phyloP scores from a whole-genome alignment of 53 echinoderm and acorn worm species.

The Echinometra lucunter region DNA sequence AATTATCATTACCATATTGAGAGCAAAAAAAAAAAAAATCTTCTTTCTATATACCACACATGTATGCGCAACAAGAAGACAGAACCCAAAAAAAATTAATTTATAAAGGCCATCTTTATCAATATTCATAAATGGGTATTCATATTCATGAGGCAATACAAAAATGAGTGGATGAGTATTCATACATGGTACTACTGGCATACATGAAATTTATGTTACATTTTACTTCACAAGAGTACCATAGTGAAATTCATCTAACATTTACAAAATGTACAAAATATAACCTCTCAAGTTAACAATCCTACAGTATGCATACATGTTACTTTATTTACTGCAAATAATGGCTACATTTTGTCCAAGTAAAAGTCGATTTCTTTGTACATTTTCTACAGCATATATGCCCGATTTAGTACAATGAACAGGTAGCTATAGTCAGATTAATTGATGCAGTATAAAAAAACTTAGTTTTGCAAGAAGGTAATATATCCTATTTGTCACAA shows the following conservation, averaged over 20 bases:
- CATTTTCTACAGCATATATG: background rate
- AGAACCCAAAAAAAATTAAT: no score
- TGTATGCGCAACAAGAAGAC: no score
- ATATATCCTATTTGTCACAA: background rate
- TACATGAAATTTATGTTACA: background rate
- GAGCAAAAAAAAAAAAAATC: no score
- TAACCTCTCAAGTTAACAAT: background rate
- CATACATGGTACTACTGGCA: background rate
- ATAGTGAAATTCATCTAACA: background rate
- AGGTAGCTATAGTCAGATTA: background rate
- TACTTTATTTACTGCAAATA: background rate
- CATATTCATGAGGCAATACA: background rate
- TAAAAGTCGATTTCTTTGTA: background rate
- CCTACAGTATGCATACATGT: background rate
- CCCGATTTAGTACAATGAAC: background rate
- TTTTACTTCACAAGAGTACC: background rate
- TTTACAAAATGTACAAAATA: background rate
- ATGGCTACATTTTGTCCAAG: background rate
- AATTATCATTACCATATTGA: no score
- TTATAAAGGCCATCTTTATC: background rate
- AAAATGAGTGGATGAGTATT: background rate
- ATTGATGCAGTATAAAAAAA: background rate
- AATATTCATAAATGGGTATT: background rate
- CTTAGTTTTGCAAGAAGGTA: background rate
- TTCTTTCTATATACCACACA: no score